Evolutionary conservation across 2,797 vertebrate genomes (phyloP), one percentile per base, ranked within the genome.

Genomic region (Poecile montanus): DNA sequence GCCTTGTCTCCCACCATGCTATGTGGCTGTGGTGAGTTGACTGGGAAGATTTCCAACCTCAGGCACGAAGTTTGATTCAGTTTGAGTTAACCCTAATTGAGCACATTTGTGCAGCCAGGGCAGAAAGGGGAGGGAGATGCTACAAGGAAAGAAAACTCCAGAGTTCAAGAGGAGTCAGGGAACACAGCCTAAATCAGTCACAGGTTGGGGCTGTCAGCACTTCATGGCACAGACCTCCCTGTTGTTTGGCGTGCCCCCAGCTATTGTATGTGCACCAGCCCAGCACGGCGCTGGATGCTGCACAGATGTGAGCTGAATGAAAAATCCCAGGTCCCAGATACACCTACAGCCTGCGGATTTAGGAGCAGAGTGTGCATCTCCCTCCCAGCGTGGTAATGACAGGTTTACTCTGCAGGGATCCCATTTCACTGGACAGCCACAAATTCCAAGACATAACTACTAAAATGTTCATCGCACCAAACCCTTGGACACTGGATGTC

Each of bases 31-130:
- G 88, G 96, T 96, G 97, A 96, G 96, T 97, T 97, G 96, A 96
- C 97, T 98, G 97, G 97, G 98, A 98, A 96, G 94, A 94, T 94
- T 97, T 97, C 98, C 98, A 98, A 79, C 82, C 88, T 85, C 90
- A 76, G 93, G 96, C 91, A 96, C 89, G 92, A 96, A 97, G 96
- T 97, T 97, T 96, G 94, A 95, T 95, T 96, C 96, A 94, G 96
- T 96, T 97, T 95, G 96, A 96, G 95, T 97, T 97, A 97, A 97
- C 96, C 96, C 96, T 97, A 95, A 96, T 96, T 95, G 95, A 95
- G 96, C 95, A 95, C 82, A 84, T 94, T 96, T 91, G 88, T 88
- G 86, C 74, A 89, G 90, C 56, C 88, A 87, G 71, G 80, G 75
- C 71, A 91, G 67, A 95, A 93, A 91, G 38, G 67, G 81, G 93